Percentiles rank a stretch among this genome's conserved stretches.
phyloP scores from a whole-genome alignment of 2,888 invertebrate species.

The Dendrolimus pini region DNA sequence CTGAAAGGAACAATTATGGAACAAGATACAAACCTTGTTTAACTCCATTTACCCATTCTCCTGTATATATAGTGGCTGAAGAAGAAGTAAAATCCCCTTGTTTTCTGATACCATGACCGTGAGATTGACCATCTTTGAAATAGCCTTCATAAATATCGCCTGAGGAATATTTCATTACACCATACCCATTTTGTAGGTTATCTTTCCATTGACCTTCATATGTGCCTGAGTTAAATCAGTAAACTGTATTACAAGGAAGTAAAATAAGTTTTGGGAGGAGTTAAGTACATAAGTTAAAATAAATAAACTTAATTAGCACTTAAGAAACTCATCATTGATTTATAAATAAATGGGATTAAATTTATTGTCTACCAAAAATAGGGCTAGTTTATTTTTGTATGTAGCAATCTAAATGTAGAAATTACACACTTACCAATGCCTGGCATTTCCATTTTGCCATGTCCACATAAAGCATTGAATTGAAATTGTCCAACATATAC shows the following conservation, averaged over 20 bases:
- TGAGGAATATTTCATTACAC: conserved; percentile 83
- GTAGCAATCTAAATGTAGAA: too few species aligned
- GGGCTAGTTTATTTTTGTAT: too few species aligned
- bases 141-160: conserved; percentile 92
- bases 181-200: conserved; percentile 89
- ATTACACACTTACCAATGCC: conserved; percentile 59
- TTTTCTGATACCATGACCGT: conserved; percentile 90
- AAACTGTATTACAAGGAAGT: too few species aligned
- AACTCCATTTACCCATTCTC: conserved; percentile 87
- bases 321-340: too few species aligned
- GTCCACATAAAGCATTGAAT: conserved; percentile 83
- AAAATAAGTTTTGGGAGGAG: too few species aligned
- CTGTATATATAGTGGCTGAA: conserved; percentile 89
- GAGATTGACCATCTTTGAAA: conserved; percentile 88
- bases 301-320: too few species aligned
- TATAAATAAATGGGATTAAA: too few species aligned
- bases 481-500: conserved; percentile 89
- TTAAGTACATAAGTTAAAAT: too few species aligned
- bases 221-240: conserved; percentile 56
- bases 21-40: conserved; percentile 69
- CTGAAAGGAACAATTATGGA: too few species aligned
- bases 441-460: conserved; percentile 82
- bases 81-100: conserved; percentile 87
- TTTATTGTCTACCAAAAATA: too few species aligned
- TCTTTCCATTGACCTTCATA: conserved; percentile 91